These are phyloP conservation scores for Brachyptera putata DNA, from an alignment of 2,888 invertebrate species.

Conservation along the genomic window DNA sequence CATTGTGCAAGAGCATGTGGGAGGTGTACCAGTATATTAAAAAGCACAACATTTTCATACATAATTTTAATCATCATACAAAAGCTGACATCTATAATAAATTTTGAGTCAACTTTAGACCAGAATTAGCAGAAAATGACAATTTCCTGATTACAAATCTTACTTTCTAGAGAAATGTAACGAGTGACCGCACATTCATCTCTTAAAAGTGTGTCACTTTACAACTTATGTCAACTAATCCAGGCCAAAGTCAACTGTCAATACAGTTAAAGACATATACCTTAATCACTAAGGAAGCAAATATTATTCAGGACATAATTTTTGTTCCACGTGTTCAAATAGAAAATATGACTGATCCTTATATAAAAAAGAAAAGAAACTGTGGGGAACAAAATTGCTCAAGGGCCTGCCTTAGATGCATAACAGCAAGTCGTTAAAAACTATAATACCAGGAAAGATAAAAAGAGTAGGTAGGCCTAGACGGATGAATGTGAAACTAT, in stretches of 20 bases:
- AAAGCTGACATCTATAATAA: constrained; percentile 20
- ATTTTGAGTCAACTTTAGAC: constrained; percentile 7
- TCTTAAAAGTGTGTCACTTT: too few species aligned
- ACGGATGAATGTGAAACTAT: too few species aligned
- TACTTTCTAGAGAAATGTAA: too few species aligned
- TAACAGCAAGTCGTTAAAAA: constrained; percentile 18
- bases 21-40: too few species aligned
- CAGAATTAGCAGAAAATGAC: constrained; percentile 6
- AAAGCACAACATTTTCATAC: too few species aligned
- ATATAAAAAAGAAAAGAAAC: constrained; percentile 20
- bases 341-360: constrained; percentile 3
- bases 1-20: too few species aligned
- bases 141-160: too few species aligned
- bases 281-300: constrained; percentile 24
- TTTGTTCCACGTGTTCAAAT: constrained; percentile 6
- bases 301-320: constrained; percentile 20
- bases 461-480: too few species aligned
- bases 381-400: constrained; percentile 23
- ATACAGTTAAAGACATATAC: constrained; percentile 14
- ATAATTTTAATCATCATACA: constrained; percentile 21
- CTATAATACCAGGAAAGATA: constrained; percentile 18
- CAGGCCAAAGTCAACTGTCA: constrained; percentile 6
- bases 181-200: too few species aligned
- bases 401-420: constrained; percentile 19
- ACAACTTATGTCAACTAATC: not conserved